Evolutionary conservation across 37 sponge, comb jelly and placozoan species (phyloP).

Genomic region (Dysidea cf. avara): DNA sequence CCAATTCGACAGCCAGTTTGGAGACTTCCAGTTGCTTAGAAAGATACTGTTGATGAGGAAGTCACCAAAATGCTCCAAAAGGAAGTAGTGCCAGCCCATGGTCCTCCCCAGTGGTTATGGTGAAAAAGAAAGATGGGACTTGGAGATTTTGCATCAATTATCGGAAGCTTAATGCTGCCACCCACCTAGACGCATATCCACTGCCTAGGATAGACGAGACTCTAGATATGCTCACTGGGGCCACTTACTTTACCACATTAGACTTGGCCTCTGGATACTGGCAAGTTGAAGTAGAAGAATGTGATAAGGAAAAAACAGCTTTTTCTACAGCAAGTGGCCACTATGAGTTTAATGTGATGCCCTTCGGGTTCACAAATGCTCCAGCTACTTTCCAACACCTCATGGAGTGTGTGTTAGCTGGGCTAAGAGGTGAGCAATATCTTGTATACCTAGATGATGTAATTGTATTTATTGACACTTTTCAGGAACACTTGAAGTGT

Average conservation of each 20-base stretch:
- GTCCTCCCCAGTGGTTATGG: slow-evolving; percentile 38
- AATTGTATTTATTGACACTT: slow-evolving; percentile 20
- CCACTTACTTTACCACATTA: slow-evolving; percentile 31
- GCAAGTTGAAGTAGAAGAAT: slow-evolving; percentile 26
- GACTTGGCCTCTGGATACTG: no score
- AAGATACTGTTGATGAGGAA: slow-evolving; percentile 2
- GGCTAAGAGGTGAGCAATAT: slow-evolving; percentile 18
- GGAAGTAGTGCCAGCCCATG: slow-evolving; percentile 31
- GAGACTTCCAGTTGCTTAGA: slow-evolving; percentile 1
- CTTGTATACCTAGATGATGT: slow-evolving; percentile 56
- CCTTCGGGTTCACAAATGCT: slow-evolving; percentile 46
- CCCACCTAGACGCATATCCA: slow-evolving; percentile 48
- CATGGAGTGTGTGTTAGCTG: no score
- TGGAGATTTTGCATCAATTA: slow-evolving; percentile 49
- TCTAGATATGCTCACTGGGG: slow-evolving; percentile 31
- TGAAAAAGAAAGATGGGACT: slow-evolving; percentile 14
- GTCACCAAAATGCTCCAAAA: slow-evolving; percentile 11
- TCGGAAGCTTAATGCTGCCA: slow-evolving; percentile 47
- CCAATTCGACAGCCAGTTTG: slow-evolving; percentile 30
- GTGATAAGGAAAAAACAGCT: slow-evolving; percentile 51
- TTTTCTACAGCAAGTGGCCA: slow-evolving; percentile 46
- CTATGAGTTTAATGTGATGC: no score
- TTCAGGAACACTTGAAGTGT: slow-evolving; percentile 19
- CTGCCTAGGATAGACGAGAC: no score
- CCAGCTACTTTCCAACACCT: slow-evolving; percentile 50